These are phyloP conservation scores for Australoheros facetus DNA, from an alignment of 2,797 vertebrate genomes.

Conservation along the genomic window DNA sequence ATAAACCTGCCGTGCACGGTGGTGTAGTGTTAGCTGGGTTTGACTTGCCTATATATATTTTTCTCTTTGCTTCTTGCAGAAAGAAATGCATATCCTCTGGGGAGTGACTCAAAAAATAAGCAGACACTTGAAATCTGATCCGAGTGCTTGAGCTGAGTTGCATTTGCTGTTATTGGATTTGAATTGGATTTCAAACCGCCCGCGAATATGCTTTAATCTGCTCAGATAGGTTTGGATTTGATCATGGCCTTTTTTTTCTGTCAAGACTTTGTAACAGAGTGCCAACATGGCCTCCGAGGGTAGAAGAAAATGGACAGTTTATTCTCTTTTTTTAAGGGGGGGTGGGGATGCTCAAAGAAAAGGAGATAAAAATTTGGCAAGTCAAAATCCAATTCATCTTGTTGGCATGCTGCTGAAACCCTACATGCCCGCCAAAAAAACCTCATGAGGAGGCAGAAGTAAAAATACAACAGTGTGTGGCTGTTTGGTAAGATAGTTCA, in stretches of 20 bases:
- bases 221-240: background rate
- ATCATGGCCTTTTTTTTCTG: background rate
- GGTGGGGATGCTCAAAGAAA: accelerated
- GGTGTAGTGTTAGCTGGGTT: background rate
- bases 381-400: background rate
- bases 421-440: conserved; percentile 4
- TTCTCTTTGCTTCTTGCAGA: background rate
- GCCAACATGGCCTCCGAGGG: background rate
- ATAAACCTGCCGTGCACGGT: background rate
- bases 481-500: conserved; percentile 28
- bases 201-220: conserved; percentile 19
- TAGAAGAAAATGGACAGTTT: background rate
- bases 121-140: conserved; percentile 35
- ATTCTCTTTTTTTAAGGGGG: background rate
- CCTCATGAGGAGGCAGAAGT: background rate
- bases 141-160: background rate
- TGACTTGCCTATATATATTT: background rate
- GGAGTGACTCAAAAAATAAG: background rate
- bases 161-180: conserved; percentile 31
- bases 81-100: background rate
- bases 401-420: conserved; percentile 2
- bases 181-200: conserved; percentile 33
- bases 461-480: conserved; percentile 6
- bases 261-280: background rate
- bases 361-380: background rate